Evolutionary conservation across 2,888 invertebrate species (phyloP).

Genomic region (Torymus texanus): DNA sequence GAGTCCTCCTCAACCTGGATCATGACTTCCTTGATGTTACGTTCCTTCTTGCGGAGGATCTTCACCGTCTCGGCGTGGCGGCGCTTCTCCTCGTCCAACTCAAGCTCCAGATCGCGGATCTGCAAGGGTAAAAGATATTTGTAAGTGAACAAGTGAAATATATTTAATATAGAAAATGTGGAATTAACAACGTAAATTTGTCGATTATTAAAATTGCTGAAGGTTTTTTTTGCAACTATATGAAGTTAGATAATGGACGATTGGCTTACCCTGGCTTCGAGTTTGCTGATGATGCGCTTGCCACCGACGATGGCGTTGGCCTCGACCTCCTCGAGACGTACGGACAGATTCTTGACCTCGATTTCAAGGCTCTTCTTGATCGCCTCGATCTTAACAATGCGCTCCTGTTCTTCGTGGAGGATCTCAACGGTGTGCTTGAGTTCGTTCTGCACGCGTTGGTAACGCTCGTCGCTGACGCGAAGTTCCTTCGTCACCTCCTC

Average conservation of each 20-base stretch:
- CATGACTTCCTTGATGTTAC: conserved; percentile 95
- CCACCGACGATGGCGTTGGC: conserved; percentile 97
- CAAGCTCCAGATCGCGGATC: conserved; percentile 95
- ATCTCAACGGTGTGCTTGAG: conserved; percentile 95
- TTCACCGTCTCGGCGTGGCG: conserved; percentile 98
- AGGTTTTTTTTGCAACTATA: too few species aligned
- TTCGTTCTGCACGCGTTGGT: conserved; percentile 93
- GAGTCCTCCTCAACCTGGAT: conserved; percentile 97
- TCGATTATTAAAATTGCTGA: too few species aligned
- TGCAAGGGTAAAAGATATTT: conserved; percentile 69
- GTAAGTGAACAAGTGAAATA: too few species aligned
- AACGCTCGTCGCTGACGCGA: conserved; percentile 94
- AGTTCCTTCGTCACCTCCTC: conserved; percentile 98
- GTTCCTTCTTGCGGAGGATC: conserved; percentile 98
- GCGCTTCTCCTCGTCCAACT: conserved; percentile 97
- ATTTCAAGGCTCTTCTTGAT: conserved; percentile 98
- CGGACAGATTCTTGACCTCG: conserved; percentile 95
- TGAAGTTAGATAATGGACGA: neutral
- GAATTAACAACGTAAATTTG: too few species aligned
- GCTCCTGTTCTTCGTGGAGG: conserved; percentile 96
- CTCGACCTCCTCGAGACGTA: conserved; percentile 96
- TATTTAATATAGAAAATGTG: too few species aligned
- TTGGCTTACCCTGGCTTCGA: conserved; percentile 85
- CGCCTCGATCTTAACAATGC: conserved; percentile 96
- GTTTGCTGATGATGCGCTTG: conserved; percentile 97